Evolutionary conservation across 23 tunicate species (phyloP).

Genomic region (Botrylloides violaceus): DNA sequence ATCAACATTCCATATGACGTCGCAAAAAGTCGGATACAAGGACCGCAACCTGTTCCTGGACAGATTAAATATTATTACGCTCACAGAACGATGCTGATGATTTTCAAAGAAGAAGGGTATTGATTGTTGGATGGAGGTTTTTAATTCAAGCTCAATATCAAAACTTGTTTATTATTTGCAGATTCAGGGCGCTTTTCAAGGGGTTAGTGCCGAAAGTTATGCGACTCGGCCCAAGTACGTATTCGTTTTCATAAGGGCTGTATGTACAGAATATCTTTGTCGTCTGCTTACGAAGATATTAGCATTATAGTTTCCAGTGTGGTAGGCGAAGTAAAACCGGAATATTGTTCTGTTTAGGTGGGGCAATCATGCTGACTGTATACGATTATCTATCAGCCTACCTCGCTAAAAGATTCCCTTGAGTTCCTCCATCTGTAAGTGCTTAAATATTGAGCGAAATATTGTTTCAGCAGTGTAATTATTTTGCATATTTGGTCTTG

Average conservation of each 20-base stretch:
- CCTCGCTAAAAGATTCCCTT: slow-evolving; percentile 73
- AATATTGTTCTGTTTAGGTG: slow-evolving; percentile 59
- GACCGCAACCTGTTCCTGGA: slow-evolving; percentile 83
- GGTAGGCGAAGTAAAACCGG: no score
- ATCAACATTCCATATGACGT: slow-evolving; percentile 95
- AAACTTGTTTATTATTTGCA: slow-evolving; percentile 23
- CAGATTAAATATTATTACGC: slow-evolving; percentile 69
- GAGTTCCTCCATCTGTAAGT: not conserved
- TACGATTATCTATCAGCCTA: slow-evolving; percentile 62
- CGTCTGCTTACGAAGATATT: no score
- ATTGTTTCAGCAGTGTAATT: no score
- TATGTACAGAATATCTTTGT: no score
- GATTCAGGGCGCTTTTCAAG: slow-evolving; percentile 76
- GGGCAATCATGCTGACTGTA: slow-evolving; percentile 96
- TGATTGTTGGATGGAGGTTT: not conserved
- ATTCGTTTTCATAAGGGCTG: no score
- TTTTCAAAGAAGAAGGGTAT: slow-evolving; percentile 85
- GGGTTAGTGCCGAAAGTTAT: slow-evolving; percentile 84
- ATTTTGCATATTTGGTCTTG: no score
- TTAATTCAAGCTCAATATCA: not conserved
- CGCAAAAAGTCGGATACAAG: slow-evolving; percentile 93
- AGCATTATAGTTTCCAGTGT: no score
- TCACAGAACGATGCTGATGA: slow-evolving; percentile 54
- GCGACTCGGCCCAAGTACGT: slow-evolving; percentile 95
- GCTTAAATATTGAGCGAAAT: no score